Base-by-base conservation (phyloP, 2,888 invertebrate species). In the Drosophila formosana region DNA sequence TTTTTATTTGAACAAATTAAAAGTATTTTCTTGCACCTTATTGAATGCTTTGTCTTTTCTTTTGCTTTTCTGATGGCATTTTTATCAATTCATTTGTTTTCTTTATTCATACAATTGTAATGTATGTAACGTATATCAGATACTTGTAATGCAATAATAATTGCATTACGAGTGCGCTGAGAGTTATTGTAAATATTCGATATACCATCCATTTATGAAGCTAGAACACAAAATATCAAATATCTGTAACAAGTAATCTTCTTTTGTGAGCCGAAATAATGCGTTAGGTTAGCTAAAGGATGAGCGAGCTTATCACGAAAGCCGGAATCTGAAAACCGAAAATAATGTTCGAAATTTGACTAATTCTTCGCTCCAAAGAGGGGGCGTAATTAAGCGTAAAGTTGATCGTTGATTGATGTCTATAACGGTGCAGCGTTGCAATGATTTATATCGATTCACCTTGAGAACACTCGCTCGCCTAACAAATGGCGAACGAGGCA, bases 101-200 rank as follows among this genome's bases (percentile, higher is more conserved):
- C 46, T 18, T 52, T 45, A 46, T 39, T 8, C 18, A 13, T 9
- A 8, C 5, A 8, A n/a, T 7, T 11, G 43, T 45, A 23, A 43
- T 45, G 11, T 9, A 30, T 13, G 4, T n/a, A 5, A 25, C n/a
- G 3, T 23, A n/a, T 53, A 26, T 18, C 18, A 3, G 63, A 53
- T 53, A 63, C 53, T 58, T 68, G 53, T 47, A 47, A 51, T 68
- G 61, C 43, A 62, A 62, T 61, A 56, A 56, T 46, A 73, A 74
- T 65, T 55, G 32, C 50, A 50, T 34, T 58, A 47, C 46, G 57
- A 62, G 1, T 18, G 32, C 41, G 53, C 65, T 70, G 74, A 57
- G 53, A 53, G 61, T 11, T 6, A 58, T 65, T 74, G 61, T 74
- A 70, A 74, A 74, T 70, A 70, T 46, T 65, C 53, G 6, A 74